Evolutionary conservation across 2,888 invertebrate species (phyloP).

Genomic region (Acheta domesticus): DNA sequence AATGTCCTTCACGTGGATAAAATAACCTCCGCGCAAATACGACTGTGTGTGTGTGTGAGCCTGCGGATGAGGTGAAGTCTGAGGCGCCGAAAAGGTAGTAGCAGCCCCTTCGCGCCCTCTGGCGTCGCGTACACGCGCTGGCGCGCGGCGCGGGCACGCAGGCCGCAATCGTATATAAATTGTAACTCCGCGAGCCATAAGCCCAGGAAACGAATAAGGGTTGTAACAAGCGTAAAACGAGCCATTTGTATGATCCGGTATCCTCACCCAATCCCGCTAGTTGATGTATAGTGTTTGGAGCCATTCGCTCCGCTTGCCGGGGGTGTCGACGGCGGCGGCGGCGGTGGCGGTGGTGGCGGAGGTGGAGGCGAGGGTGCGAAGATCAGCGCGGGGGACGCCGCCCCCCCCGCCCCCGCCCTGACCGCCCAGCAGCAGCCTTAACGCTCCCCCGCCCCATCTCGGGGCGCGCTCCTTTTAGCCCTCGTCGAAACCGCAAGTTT

Average conservation of each 20-base stretch:
- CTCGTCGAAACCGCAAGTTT: constrained; percentile 18
- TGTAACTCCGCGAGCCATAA: constrained; percentile 25
- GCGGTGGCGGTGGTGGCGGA: constrained; percentile 22
- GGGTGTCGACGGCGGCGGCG: constrained; percentile 12
- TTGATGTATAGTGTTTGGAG: constrained; percentile 22
- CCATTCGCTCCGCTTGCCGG: constrained; percentile 6
- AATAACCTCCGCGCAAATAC: too few relatives aligned
- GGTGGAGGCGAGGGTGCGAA: constrained; percentile 23
- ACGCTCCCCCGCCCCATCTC: background rate
- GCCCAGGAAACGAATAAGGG: constrained; percentile 27
- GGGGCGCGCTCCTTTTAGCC: constrained; percentile 8
- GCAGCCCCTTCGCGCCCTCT: too few relatives aligned
- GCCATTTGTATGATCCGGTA: constrained; percentile 35
- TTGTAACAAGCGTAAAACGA: constrained; percentile 31
- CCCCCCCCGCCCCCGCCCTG: background rate
- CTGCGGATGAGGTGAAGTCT: too few relatives aligned
- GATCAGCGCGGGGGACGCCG: background rate
- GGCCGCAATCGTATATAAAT: constrained; percentile 23
- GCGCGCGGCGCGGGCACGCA: background rate
- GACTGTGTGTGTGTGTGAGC: too few relatives aligned
- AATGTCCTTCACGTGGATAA: too few relatives aligned
- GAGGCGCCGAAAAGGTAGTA: too few relatives aligned
- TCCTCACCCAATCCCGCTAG: constrained; percentile 30
- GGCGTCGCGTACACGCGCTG: too few relatives aligned
- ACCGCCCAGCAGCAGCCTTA: background rate